phyloP scores from a whole-genome alignment of 2,888 invertebrate genomes.

The Morinoia aosen region DNA sequence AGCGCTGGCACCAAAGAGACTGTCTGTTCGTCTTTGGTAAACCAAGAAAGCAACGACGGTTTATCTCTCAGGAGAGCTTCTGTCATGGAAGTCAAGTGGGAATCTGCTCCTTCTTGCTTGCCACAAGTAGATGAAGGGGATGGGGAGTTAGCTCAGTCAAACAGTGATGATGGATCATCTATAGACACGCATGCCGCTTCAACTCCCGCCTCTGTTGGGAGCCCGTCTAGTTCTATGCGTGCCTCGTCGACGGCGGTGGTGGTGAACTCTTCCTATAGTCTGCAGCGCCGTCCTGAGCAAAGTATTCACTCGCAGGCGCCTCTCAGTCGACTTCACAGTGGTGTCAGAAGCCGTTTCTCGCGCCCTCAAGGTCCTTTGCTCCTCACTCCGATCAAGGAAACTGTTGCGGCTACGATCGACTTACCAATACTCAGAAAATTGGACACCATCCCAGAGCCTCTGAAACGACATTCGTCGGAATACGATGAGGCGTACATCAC shows the following conservation, averaged over 20 bases:
- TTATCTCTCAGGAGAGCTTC: background rate
- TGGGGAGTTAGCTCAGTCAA: background rate
- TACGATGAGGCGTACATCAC: constrained; percentile 50
- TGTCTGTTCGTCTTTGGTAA: background rate
- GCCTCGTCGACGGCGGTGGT: background rate
- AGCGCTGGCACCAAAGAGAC: background rate
- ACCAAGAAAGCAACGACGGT: background rate
- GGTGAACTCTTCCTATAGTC: background rate
- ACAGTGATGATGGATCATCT: background rate
- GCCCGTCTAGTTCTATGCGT: background rate
- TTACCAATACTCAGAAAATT: constrained; percentile 7
- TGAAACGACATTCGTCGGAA: constrained; percentile 46
- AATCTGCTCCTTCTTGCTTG: background rate
- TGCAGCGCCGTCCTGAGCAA: background rate
- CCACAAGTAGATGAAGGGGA: constrained; percentile 14
- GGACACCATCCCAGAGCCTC: constrained; percentile 37
- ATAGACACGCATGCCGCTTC: background rate
- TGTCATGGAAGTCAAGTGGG: constrained; percentile 47
- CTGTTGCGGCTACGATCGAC: constrained; percentile 33
- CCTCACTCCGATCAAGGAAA: constrained; percentile 35
- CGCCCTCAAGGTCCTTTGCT: constrained; percentile 22
- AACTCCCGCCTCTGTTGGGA: background rate
- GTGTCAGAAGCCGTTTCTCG: constrained; percentile 9
- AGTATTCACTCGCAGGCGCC: constrained; percentile 26
- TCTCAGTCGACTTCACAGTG: constrained; percentile 23